Conservation (phyloP, 1,140 invertebrate species). For the Platyura marginata region DNA sequence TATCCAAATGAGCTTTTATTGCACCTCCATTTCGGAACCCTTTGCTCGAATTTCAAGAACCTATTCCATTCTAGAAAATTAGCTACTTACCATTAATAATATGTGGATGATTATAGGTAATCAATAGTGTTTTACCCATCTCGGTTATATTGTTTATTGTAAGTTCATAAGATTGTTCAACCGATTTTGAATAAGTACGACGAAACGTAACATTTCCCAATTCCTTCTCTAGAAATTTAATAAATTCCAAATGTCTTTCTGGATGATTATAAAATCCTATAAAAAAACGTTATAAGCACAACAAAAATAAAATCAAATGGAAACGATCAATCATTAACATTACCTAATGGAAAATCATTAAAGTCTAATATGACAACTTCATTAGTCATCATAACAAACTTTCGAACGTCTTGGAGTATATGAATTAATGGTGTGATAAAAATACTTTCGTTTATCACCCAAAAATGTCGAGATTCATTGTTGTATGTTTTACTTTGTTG, state of each 20-base stretch:
- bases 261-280: constrained; percentile 19
- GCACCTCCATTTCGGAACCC: too few relatives aligned
- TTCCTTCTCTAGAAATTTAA: constrained; percentile 11
- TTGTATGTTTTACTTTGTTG: background rate
- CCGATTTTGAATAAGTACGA: constrained; percentile 5
- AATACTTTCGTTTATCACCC: constrained; percentile 37
- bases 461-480: constrained; percentile 24
- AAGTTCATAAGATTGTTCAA: constrained; percentile 12
- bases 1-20: background rate
- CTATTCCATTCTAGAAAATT: too few relatives aligned
- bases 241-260: constrained; percentile 13
- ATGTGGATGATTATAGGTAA: background rate
- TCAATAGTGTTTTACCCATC: constrained; percentile 8
- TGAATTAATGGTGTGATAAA: constrained; percentile 28
- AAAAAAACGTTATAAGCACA: background rate
- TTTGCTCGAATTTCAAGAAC: too few relatives aligned
- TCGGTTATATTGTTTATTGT: constrained; percentile 10
- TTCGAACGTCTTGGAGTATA: constrained; percentile 29
- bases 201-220: constrained; percentile 13
- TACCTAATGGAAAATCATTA: constrained; percentile 16
- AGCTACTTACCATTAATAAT: background rate
- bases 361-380: constrained; percentile 40
- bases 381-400: constrained; percentile 31
- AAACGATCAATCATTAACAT: background rate
- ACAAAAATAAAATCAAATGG: background rate